Evolutionary conservation across 2,888 invertebrate species (phyloP).

Genomic region (Drosophila robusta): DNA sequence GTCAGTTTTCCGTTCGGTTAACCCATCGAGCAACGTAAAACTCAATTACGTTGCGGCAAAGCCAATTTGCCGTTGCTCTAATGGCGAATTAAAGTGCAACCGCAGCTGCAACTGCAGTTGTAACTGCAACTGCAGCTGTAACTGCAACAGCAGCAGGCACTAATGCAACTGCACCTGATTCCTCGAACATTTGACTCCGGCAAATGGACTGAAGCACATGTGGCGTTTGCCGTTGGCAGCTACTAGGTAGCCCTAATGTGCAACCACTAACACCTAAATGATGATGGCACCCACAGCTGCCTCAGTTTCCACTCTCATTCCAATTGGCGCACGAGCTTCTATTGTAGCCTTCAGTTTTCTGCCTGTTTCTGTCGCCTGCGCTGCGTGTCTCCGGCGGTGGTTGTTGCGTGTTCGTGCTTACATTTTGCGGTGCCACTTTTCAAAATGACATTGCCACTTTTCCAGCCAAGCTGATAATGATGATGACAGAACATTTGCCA

Average conservation of each 20-base stretch:
- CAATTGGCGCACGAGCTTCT: background rate
- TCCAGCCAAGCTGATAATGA: constrained; percentile 63
- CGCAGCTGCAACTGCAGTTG: constrained; percentile 11
- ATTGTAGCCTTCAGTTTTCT: constrained; percentile 4
- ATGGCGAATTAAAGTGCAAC: constrained; percentile 49
- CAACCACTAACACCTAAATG: constrained; percentile 45
- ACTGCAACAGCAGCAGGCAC: constrained; percentile 4
- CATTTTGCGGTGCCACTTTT: constrained; percentile 30
- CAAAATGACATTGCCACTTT: constrained; percentile 58
- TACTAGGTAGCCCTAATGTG: constrained; percentile 62
- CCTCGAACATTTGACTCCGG: constrained; percentile 24
- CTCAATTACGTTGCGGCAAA: constrained; percentile 60
- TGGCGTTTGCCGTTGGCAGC: constrained; percentile 43
- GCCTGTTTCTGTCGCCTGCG: background rate
- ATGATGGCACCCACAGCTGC: constrained; percentile 30
- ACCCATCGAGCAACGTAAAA: constrained; percentile 43
- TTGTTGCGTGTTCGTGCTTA: constrained; percentile 42
- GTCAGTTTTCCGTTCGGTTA: constrained; percentile 2
- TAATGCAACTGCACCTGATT: constrained; percentile 42
- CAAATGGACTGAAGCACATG: constrained; percentile 18
- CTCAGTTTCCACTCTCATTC: constrained; percentile 1
- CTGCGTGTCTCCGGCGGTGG: constrained; percentile 8
- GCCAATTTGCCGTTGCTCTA: constrained; percentile 41
- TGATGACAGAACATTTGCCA: constrained; percentile 70
- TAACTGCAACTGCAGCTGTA: background rate